Conservation (phyloP, 2,113 vertebrate species). For the Lates calcarifer region DNA sequence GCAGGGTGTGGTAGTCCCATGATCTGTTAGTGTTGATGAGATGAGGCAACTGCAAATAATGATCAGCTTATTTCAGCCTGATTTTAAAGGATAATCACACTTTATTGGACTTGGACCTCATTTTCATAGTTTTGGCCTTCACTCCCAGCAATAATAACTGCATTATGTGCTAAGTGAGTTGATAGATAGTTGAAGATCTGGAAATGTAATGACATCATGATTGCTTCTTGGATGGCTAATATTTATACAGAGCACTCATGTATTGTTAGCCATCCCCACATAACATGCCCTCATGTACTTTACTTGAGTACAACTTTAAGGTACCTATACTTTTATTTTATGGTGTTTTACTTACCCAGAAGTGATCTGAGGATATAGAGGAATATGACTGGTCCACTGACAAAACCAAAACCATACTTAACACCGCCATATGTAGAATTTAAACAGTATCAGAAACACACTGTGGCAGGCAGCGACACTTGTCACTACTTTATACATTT, state of each 20-base stretch:
- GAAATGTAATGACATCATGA: not conserved
- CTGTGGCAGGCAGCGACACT: no score
- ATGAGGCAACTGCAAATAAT: not conserved
- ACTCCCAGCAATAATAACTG: not conserved
- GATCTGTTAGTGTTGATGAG: not conserved
- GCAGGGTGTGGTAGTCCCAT: constrained; percentile 1
- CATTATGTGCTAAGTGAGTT: not conserved
- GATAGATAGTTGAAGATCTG: not conserved
- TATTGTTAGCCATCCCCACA: no score
- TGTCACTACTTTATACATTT: no score
- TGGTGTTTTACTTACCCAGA: no score
- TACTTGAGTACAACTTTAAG: not conserved
- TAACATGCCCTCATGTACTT: no score
- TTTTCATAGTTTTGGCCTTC: not conserved
- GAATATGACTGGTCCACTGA: not conserved
- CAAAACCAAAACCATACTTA: not conserved
- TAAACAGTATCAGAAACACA: no score
- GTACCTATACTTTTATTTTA: not conserved
- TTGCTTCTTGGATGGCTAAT: no score
- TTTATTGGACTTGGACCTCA: not conserved
- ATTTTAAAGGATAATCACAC: not conserved
- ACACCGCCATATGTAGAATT: no score
- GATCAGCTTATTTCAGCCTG: not conserved
- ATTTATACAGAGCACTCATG: no score
- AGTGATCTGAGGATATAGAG: no score